phyloP scores from a whole-genome alignment of 1,140 invertebrate species.

The Palaemon carinicauda region DNA sequence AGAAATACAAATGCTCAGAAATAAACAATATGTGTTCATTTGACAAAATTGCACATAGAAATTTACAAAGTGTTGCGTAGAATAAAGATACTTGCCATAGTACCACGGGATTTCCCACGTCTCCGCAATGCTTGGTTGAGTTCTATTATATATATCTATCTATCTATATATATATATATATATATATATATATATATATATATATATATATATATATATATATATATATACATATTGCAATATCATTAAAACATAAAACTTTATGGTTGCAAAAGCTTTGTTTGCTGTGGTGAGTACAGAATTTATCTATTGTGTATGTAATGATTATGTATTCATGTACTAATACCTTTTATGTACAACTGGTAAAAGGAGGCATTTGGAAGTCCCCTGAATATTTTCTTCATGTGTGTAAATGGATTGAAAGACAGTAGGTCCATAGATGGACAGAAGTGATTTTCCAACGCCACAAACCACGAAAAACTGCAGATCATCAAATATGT shows the following conservation, averaged over 20 bases:
- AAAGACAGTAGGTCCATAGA: constrained; percentile 53
- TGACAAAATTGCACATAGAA: constrained; percentile 53
- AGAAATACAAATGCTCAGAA: constrained; percentile 6
- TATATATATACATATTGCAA: constrained; percentile 11
- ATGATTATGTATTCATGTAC: no score
- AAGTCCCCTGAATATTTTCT: constrained; percentile 20
- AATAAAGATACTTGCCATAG: constrained; percentile 21
- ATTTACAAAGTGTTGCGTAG: constrained; percentile 53
- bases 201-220: not conserved
- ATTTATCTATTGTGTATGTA: constrained; percentile 22
- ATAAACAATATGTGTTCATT: constrained; percentile 23
- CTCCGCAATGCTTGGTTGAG: not conserved
- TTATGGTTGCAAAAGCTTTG: constrained; percentile 39
- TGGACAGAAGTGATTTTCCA: constrained; percentile 55
- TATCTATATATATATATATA: not conserved
- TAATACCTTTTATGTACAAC: not conserved
- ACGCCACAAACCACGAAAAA: constrained; percentile 35
- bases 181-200: not conserved
- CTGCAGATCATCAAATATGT: no score
- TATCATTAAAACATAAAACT: constrained; percentile 36
- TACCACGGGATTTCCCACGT: not conserved
- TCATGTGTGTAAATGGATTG: constrained; percentile 13
- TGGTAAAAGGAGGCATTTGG: constrained; percentile 18
- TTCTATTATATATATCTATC: not conserved
- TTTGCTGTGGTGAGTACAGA: constrained; percentile 31